A percentile compares a stretch with the other conserved stretches of the same genome.
Conservation (phyloP, 2,113 vertebrate genomes). For the Tylochromis polylepis region DNA sequence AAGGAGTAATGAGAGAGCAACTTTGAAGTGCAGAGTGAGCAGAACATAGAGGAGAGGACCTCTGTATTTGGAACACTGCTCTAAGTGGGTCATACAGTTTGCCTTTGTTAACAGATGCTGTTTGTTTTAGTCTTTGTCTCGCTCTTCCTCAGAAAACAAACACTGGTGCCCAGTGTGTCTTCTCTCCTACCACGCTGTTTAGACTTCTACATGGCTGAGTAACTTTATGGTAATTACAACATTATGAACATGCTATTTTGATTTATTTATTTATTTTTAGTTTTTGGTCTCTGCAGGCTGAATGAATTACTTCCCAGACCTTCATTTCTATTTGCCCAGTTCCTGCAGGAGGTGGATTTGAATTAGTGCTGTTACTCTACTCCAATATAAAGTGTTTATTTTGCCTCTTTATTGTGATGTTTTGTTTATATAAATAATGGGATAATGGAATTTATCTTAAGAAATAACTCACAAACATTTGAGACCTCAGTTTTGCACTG, state of each 20-base stretch:
- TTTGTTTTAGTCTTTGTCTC: slow-evolving; percentile 27
- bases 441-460: background rate
- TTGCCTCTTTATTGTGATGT: background rate
- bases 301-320: background rate
- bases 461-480: background rate
- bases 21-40: slow-evolving; percentile 46
- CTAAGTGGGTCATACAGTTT: slow-evolving; percentile 64
- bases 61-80: background rate
- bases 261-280: background rate
- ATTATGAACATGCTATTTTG: background rate
- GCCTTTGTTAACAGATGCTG: slow-evolving; percentile 64
- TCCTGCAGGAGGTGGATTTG: slow-evolving; percentile 1
- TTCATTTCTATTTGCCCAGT: background rate
- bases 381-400: background rate
- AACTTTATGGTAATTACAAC: slow-evolving; percentile 30
- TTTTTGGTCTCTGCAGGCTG: background rate
- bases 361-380: background rate
- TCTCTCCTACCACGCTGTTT: background rate
- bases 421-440: background rate
- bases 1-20: slow-evolving; percentile 36
- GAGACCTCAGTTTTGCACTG: background rate
- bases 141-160: slow-evolving; percentile 27
- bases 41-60: slow-evolving; percentile 32
- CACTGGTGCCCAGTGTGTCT: background rate
- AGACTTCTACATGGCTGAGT: slow-evolving; percentile 6